Evolutionary conservation across 2,797 vertebrate species (phyloP).

Genomic region (Parauchenoglanis punctatus): DNA sequence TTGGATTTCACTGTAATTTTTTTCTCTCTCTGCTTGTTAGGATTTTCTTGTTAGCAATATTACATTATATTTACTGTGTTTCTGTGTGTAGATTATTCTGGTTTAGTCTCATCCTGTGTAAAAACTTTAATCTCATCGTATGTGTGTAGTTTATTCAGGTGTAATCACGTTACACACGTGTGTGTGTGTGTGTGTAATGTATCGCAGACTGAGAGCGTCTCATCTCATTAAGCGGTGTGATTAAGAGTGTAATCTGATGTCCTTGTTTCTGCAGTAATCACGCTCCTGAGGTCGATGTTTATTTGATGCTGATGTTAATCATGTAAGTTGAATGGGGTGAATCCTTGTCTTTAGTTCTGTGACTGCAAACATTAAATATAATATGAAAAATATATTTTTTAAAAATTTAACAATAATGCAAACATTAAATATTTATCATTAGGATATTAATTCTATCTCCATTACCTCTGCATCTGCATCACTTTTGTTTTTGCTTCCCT

Average conservation of each 20-base stretch:
- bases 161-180: background rate
- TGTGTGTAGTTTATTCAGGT: background rate
- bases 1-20: background rate
- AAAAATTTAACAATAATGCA: background rate
- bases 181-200: slow-evolving; percentile 18
- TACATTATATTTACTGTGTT: background rate
- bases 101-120: background rate
- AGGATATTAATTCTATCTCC: background rate
- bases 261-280: slow-evolving; percentile 50
- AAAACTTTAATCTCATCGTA: background rate
- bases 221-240: slow-evolving; percentile 41
- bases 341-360: background rate
- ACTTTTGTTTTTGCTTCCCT: background rate
- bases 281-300: slow-evolving; percentile 39
- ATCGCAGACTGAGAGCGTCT: background rate
- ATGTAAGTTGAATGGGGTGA: slow-evolving; percentile 20
- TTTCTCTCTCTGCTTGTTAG: background rate
- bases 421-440: slow-evolving; percentile 27
- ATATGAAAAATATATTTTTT: background rate
- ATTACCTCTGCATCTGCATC: background rate
- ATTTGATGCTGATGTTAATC: slow-evolving; percentile 51
- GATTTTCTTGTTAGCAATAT: background rate
- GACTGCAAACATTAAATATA: background rate
- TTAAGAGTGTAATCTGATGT: slow-evolving; percentile 32
- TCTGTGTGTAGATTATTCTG: background rate